A percentile compares a stretch with the other conserved stretches of the same genome.
These are phyloP conservation scores for Dunckerocampus dactyliophorus DNA, from an alignment of 2,113 vertebrate species.

Conservation along the genomic window DNA sequence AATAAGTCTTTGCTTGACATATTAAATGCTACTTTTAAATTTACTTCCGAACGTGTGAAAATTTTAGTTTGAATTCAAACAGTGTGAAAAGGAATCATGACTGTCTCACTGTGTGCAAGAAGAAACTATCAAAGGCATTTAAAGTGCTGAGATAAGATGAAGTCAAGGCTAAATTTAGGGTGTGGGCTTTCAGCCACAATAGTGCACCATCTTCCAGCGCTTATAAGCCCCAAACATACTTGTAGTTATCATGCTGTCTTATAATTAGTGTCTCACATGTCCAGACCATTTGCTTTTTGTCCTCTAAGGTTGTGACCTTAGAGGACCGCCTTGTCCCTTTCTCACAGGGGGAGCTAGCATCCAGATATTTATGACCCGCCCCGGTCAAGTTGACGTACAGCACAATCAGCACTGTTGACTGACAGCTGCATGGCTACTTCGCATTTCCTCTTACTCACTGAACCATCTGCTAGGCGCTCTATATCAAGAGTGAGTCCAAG, in stretches of 20 bases:
- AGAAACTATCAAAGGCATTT: conserved; percentile 48
- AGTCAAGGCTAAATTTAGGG: conserved; percentile 27
- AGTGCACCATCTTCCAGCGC: neutral
- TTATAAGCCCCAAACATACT: conserved; percentile 17
- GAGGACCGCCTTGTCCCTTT: conserved; percentile 26
- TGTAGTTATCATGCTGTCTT: conserved; percentile 23
- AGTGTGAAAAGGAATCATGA: conserved; percentile 21
- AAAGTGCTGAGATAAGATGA: conserved; percentile 48
- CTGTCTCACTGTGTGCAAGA: conserved; percentile 20
- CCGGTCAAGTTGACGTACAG: conserved; percentile 18
- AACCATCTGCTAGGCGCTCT: conserved; percentile 4
- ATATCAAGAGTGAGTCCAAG: neutral
- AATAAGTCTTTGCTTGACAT: neutral
- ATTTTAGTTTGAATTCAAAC: neutral
- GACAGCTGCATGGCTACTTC: conserved; percentile 36
- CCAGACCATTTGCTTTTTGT: conserved; percentile 22
- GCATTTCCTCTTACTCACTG: conserved; percentile 18
- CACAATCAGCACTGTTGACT: conserved; percentile 29
- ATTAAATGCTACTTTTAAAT: neutral
- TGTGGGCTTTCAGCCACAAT: neutral
- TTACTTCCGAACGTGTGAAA: neutral
- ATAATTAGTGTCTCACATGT: conserved; percentile 44
- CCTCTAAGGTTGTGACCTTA: conserved; percentile 38
- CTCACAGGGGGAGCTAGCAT: conserved; percentile 20
- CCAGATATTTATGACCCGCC: conserved; percentile 27